Conservation (phyloP, 2,888 invertebrate genomes). For the Dicyrtoma fusca region DNA sequence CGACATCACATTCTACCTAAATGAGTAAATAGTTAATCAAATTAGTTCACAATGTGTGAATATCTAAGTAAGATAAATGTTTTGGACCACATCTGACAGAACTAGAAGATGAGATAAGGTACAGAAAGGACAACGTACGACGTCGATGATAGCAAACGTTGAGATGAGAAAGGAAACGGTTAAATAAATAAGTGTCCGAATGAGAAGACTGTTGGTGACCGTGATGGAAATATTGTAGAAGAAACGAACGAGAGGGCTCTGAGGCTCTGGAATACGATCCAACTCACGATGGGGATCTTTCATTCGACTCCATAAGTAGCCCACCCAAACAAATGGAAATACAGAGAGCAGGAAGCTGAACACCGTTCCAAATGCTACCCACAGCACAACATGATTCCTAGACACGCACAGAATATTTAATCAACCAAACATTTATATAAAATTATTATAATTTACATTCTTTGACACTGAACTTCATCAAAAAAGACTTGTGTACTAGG, state of each 20-base stretch:
- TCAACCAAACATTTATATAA: not conserved
- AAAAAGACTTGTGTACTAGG: no score
- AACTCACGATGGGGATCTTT: slow-evolving; percentile 62
- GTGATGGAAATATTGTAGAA: slow-evolving; percentile 68
- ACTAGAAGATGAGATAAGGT: no score
- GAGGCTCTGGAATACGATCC: slow-evolving; percentile 57
- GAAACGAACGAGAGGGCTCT: slow-evolving; percentile 60
- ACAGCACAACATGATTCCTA: slow-evolving; percentile 51
- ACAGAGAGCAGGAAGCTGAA: slow-evolving; percentile 64
- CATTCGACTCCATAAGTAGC: slow-evolving; percentile 69
- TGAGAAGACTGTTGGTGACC: slow-evolving; percentile 68
- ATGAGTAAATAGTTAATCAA: no score
- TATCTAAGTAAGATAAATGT: no score
- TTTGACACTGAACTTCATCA: not conserved
- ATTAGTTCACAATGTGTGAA: no score
- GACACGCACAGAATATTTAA: not conserved
- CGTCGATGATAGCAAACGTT: slow-evolving; percentile 69
- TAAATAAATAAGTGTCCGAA: slow-evolving; percentile 70
- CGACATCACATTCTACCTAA: slow-evolving; percentile 34
- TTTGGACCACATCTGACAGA: no score
- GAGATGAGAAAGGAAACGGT: slow-evolving; percentile 69
- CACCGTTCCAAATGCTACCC: slow-evolving; percentile 52
- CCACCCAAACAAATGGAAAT: slow-evolving; percentile 75
- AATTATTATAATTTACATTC: slow-evolving; percentile 16
- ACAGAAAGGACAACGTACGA: slow-evolving; percentile 61